Evolutionary conservation across 2,797 vertebrate species (phyloP).

Genomic region (Girardinus metallicus): DNA sequence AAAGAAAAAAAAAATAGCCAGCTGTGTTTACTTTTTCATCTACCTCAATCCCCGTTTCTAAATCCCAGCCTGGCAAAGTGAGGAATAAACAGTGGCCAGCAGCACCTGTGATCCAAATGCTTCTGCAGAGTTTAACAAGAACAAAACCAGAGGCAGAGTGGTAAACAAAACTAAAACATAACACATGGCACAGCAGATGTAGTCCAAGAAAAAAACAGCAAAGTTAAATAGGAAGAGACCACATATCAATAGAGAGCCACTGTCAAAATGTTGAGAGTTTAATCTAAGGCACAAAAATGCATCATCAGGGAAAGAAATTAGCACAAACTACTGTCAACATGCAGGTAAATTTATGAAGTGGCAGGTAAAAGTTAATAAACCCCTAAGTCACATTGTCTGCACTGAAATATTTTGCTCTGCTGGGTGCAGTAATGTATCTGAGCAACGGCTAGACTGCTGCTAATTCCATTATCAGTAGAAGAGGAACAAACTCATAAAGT

Average conservation of each 20-base stretch:
- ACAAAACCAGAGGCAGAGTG: slow-evolving; percentile 13
- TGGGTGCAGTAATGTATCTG: neutral
- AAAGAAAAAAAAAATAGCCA: slow-evolving; percentile 43
- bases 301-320: neutral
- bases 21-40: slow-evolving; percentile 72
- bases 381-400: neutral
- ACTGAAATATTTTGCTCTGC: neutral
- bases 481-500: neutral
- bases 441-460: neutral
- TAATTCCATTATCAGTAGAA: neutral
- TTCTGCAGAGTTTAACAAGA: slow-evolving; percentile 31
- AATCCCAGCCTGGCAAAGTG: slow-evolving; percentile 62
- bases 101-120: slow-evolving; percentile 48
- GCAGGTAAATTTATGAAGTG: neutral
- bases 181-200: neutral
- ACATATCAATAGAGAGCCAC: neutral
- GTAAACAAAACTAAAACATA: neutral
- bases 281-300: neutral
- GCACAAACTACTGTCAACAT: neutral
- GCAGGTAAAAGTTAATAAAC: neutral
- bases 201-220: neutral
- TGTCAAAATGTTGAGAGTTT: neutral
- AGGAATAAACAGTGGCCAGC: slow-evolving; percentile 63
- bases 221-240: neutral
- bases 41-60: slow-evolving; percentile 51